phyloP scores from a whole-genome alignment of 2,113 vertebrate species.

The Pelecanoides urinatrix region DNA sequence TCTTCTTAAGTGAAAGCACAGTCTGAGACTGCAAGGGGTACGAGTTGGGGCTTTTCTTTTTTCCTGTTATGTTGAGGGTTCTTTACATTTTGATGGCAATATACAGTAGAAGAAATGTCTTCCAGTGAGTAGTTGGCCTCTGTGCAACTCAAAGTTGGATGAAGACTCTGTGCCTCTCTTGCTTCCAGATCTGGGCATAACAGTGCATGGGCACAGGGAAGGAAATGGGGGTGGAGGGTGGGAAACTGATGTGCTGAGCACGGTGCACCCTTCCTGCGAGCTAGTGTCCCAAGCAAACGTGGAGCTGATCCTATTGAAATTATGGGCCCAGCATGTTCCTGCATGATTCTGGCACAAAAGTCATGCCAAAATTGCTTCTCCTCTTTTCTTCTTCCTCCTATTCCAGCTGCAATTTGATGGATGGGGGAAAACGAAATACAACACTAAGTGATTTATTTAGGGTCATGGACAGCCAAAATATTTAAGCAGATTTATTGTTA shows the following conservation, averaged over 20 bases:
- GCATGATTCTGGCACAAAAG: background rate
- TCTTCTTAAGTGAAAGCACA: background rate
- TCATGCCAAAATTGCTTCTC: background rate
- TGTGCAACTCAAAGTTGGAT: background rate
- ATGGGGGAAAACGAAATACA: background rate
- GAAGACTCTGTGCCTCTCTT: background rate
- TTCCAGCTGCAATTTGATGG: background rate
- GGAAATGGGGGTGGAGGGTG: background rate
- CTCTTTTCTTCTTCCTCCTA: background rate
- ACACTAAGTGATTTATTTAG: background rate
- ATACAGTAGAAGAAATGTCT: background rate
- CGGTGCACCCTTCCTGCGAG: accelerated
- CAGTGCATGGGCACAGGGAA: background rate
- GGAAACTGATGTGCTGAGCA: background rate
- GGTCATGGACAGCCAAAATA: background rate
- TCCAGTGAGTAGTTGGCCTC: background rate
- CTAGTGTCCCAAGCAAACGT: background rate
- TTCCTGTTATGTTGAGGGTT: accelerated
- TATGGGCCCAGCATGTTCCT: background rate
- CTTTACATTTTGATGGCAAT: background rate
- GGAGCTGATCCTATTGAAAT: background rate
- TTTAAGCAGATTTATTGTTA: background rate
- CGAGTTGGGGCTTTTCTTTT: accelerated
- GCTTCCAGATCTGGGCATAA: background rate
- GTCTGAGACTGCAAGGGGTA: background rate